Evolutionary conservation across 2,797 vertebrate species (phyloP).

Genomic region (Rhinatrema bivittatum): DNA sequence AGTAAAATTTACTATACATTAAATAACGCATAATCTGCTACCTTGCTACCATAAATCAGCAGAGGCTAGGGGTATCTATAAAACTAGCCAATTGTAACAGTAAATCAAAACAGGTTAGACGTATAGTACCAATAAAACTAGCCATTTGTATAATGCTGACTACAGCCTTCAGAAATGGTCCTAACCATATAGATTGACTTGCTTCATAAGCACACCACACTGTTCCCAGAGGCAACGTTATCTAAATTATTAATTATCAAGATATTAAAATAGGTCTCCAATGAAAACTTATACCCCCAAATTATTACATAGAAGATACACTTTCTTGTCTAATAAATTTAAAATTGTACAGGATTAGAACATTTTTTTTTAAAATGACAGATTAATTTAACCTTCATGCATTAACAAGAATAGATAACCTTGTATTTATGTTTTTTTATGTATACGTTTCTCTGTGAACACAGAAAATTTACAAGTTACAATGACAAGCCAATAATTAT

Average conservation of each 20-base stretch:
- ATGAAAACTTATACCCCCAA: too few relatives aligned
- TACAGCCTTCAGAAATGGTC: not conserved
- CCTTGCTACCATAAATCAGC: constrained; percentile 23
- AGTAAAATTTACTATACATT: constrained; percentile 9
- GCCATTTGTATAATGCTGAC: constrained; percentile 12
- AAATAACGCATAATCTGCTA: constrained; percentile 14
- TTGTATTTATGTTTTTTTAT: not conserved
- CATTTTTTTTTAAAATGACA: constrained; percentile 7
- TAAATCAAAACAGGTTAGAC: constrained; percentile 12
- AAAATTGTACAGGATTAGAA: not conserved
- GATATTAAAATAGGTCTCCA: not conserved
- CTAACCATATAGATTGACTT: not conserved
- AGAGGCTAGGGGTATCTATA: constrained; percentile 8
- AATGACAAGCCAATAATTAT: constrained; percentile 8
- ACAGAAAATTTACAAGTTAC: constrained; percentile 20
- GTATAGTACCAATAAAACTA: constrained; percentile 7
- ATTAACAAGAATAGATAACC: not conserved
- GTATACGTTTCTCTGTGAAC: not conserved
- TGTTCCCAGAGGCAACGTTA: constrained; percentile 6
- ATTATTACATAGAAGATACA: not conserved
- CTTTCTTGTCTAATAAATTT: constrained; percentile 5
- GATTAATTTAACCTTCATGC: constrained; percentile 8
- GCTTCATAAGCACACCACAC: not conserved
- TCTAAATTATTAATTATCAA: constrained; percentile 16
- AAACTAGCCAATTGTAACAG: constrained; percentile 21